phyloP scores from a whole-genome alignment of 2,888 invertebrate species.

The Eustalomyia histrio region DNA sequence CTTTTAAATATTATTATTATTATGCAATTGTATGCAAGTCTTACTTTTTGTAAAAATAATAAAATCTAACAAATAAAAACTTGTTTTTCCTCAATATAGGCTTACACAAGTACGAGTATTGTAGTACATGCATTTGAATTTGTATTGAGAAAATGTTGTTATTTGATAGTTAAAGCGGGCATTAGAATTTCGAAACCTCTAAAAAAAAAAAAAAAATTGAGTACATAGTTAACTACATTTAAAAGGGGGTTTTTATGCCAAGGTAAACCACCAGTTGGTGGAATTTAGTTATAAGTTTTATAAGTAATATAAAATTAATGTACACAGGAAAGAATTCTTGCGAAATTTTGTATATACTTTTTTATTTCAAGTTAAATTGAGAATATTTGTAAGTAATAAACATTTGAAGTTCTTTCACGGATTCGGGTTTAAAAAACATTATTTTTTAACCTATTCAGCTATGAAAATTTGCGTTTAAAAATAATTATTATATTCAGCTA shows the following conservation, averaged over 20 bases:
- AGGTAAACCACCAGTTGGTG: conserved; percentile 66
- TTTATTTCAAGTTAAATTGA: too few relatives aligned
- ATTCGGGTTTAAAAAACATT: too few relatives aligned
- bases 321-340: background rate
- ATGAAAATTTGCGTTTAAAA: too few relatives aligned
- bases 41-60: conserved; percentile 22
- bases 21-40: conserved; percentile 55
- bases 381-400: too few relatives aligned
- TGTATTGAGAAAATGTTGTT: conserved; percentile 44
- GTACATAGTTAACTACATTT: conserved; percentile 32
- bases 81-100: conserved; percentile 57
- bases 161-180: conserved; percentile 50
- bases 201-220: conserved; percentile 33
- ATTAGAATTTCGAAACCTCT: conserved; percentile 60
- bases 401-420: too few relatives aligned
- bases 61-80: conserved; percentile 37
- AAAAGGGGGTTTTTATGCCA: conserved; percentile 67
- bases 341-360: background rate
- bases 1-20: conserved; percentile 47
- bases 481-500: too few relatives aligned
- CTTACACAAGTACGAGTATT: conserved; percentile 11
- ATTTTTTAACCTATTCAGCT: too few relatives aligned
- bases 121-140: conserved; percentile 5
- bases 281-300: conserved; percentile 10
- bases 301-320: background rate